These are phyloP conservation scores for Crotalus horridus DNA, from an alignment of 2,113 vertebrate genomes.

Conservation along the genomic window DNA sequence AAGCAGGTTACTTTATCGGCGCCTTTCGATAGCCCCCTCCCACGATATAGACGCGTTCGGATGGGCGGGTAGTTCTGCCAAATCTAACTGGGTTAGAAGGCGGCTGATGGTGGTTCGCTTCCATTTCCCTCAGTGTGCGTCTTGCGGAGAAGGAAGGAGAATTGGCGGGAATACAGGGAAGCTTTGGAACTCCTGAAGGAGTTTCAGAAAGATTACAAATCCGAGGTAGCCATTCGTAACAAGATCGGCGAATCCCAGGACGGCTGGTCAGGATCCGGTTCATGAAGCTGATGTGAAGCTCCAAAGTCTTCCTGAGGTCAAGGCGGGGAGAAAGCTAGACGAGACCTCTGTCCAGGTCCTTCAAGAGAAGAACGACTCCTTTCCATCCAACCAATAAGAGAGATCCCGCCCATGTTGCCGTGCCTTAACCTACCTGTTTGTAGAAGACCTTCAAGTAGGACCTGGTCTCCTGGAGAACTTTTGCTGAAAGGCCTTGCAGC, in stretches of 20 bases:
- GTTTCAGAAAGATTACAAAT: slow-evolving; percentile 47
- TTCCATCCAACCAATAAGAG: neutral
- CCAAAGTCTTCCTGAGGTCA: neutral
- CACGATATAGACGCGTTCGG: neutral
- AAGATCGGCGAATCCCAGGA: neutral
- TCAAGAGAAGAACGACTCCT: neutral
- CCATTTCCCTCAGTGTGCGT: neutral
- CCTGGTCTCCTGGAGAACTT: neutral
- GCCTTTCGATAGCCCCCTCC: neutral
- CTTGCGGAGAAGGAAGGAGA: slow-evolving; percentile 16
- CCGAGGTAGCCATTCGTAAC: neutral
- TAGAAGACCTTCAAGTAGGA: neutral
- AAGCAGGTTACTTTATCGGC: no score
- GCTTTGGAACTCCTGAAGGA: slow-evolving; percentile 57
- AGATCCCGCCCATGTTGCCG: no score
- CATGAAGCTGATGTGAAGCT: rapidly evolving
- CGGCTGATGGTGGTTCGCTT: rapidly evolving
- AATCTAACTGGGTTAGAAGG: neutral
- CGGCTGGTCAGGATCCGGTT: rapidly evolving
- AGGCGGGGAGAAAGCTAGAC: rapidly evolving
- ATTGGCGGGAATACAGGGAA: slow-evolving; percentile 49
- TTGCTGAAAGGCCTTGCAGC: neutral
- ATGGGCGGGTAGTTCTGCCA: neutral
- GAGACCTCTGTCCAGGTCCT: no score
- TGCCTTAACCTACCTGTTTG: neutral